Evolutionary conservation across 2,113 vertebrate genomes (phyloP), one percentile per base, ranked within the genome.

Genomic region (Mellivora capensis): DNA sequence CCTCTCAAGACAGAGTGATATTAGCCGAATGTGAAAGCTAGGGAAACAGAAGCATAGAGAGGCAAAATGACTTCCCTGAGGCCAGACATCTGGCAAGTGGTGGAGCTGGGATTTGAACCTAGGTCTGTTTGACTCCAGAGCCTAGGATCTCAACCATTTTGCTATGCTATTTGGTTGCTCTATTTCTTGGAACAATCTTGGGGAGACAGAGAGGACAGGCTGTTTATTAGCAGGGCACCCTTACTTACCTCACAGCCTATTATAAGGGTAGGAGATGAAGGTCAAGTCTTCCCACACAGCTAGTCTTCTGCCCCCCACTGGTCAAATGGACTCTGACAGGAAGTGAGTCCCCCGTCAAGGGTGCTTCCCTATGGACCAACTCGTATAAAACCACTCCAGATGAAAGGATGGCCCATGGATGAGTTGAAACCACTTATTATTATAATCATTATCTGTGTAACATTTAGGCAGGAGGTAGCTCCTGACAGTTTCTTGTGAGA

Each of bases 391-490:
- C 29, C 61, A 62, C 37, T 76, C 18, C 61, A 62, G 49, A 94
- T 42, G n/a, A 93, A 94, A 97, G 57, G n/a, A 97, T 54, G 54
- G 72, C 57, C 83, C 87, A 39, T n/a, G 37, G 79, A 47, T 42
- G 88, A 47, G 64, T 42, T 57, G 59, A 97, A 93, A 82, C 21
- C 79, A 77, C 52, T 93, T 95, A 97, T 91, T 72, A 96, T 83
- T 87, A 94, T 61, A 72, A 91, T 96, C 86, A 94, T 97, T 87
- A 91, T 91, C 67, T 71, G 42, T 79, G 67, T 79, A 91, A 82
- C 88, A 67, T 84, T 84, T 95, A 85, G 81, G 49, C 54, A 93
- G 61, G 44, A 96, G 91, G 90, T 74, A 88, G 39, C 29, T 71
- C 74, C 54, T 84, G 91, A 91, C 71, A 87, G 91, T 52, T 88